These are phyloP conservation scores for Ceratina australensis DNA, from an alignment of 1,140 invertebrate species.

Conservation along the genomic window DNA sequence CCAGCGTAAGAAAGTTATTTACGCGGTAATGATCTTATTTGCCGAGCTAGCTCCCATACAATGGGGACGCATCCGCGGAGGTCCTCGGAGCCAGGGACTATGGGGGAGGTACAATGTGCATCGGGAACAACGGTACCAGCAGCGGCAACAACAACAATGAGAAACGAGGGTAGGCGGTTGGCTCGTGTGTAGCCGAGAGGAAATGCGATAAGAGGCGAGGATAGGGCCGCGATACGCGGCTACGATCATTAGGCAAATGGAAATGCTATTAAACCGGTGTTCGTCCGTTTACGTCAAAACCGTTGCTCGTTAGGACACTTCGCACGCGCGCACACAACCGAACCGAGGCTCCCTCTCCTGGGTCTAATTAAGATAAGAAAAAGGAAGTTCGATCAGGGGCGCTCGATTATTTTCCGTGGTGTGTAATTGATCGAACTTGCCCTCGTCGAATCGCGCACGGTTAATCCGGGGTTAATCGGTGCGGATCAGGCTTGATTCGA, in stretches of 20 bases:
- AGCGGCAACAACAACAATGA: constrained; percentile 53
- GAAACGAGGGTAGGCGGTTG: constrained; percentile 40
- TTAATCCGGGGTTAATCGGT: constrained; percentile 41
- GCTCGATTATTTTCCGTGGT: constrained; percentile 28
- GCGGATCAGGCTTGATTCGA: constrained; percentile 33
- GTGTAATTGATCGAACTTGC: constrained; percentile 15
- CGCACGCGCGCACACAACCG: constrained; percentile 7
- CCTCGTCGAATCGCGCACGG: constrained; percentile 1
- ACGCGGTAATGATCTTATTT: constrained; percentile 77
- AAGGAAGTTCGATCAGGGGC: constrained; percentile 31
- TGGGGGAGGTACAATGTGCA: constrained; percentile 46
- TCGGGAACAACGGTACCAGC: constrained; percentile 61
- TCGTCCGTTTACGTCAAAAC: constrained; percentile 68
- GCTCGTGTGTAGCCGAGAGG: constrained; percentile 75
- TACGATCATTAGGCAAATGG: constrained; percentile 76
- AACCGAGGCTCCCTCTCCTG: neutral
- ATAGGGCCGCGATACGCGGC: constrained; percentile 63
- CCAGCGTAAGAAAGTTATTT: constrained; percentile 74
- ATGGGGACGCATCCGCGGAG: constrained; percentile 50
- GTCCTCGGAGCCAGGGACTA: constrained; percentile 51
- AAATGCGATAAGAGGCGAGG: constrained; percentile 75
- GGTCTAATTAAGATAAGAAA: constrained; percentile 59
- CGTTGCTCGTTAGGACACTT: constrained; percentile 52
- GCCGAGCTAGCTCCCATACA: constrained; percentile 71
- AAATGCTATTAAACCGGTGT: constrained; percentile 69